Base-by-base conservation (phyloP, 2,797 vertebrate genomes). In the Chlorospingus flavigularis region DNA sequence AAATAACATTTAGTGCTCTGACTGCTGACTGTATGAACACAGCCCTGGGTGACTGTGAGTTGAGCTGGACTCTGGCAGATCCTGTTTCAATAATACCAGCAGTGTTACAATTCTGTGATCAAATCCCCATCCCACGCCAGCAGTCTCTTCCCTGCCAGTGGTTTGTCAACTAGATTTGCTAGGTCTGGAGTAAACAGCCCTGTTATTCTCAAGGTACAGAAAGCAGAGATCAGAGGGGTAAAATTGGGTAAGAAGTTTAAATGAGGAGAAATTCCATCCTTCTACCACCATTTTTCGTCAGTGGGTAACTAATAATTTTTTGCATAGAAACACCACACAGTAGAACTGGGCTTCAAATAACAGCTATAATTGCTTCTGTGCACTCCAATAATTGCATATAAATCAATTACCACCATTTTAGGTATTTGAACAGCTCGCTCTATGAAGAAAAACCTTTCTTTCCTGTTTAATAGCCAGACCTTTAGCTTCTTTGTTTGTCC, bases 401-500 rank as follows among this genome's bases (percentile, higher is more conserved):
- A 92, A 94, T 95, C 73, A 89, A 90, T 95, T 90, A 89, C 74
- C 50, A 67, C 37, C 54, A 67, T 96, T 94, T 71, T 50, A 88
- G 55, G 53, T 61, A 48, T 94, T 81, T 86, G n/a, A 95, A 93
- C 68, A 87, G 73, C 82, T 86, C 0, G 7, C 20, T 78, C 70
- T 76, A 13, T 21, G 48, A 89, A 91, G 86, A 93, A 85, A 92
- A 47, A 5, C 66, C 40, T 81, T 87, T 89, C 54, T 88, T 71
- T 88, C 66, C 79, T 50, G 13, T 80, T 95, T 92, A 95, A 95
- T 72, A 94, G 94, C 81, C 61, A 96, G 95, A 94, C 91, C 92
- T 97, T 96, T 91, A 92, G 80, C 62, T 75, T 74, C 94, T 94
- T 95, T 97, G 86, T 95, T 84, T 91, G 83, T 92, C 68, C 89